Percentiles rank a stretch among this genome's conserved stretches.
phyloP scores from a whole-genome alignment of 2,797 vertebrate species.

The Hypotaenidia philippensis region DNA sequence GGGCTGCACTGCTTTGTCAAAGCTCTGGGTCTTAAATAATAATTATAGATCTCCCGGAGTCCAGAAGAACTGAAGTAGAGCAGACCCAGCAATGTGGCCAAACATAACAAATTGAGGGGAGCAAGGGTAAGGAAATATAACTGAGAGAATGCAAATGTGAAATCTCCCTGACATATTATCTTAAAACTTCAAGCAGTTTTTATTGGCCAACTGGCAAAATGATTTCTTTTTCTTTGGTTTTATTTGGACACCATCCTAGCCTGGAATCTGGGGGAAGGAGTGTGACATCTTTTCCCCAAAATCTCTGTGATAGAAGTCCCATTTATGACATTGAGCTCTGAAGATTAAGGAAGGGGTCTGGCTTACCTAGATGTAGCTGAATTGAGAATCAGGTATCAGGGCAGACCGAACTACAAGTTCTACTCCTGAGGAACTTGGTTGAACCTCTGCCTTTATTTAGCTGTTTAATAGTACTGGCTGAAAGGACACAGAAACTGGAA shows the following conservation, averaged over 20 bases:
- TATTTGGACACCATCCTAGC: neutral
- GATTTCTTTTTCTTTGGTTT: neutral
- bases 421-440: neutral
- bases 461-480: neutral
- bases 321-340: neutral
- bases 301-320: neutral
- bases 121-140: neutral
- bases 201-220: neutral
- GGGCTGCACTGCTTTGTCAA: neutral
- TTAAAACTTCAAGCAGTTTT: conserved; percentile 7
- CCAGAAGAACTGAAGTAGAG: neutral
- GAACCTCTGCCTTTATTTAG: neutral
- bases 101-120: conserved; percentile 22
- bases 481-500: neutral
- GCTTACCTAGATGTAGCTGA: neutral
- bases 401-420: neutral
- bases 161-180: conserved; percentile 12
- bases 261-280: neutral
- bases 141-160: neutral
- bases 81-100: conserved; percentile 26
- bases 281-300: neutral
- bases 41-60: conserved; percentile 19
- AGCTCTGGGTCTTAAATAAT: conserved; percentile 28
- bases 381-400: neutral
- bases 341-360: neutral